Base-by-base conservation (phyloP, 2,888 invertebrate genomes). In the Spilarctia lutea region DNA sequence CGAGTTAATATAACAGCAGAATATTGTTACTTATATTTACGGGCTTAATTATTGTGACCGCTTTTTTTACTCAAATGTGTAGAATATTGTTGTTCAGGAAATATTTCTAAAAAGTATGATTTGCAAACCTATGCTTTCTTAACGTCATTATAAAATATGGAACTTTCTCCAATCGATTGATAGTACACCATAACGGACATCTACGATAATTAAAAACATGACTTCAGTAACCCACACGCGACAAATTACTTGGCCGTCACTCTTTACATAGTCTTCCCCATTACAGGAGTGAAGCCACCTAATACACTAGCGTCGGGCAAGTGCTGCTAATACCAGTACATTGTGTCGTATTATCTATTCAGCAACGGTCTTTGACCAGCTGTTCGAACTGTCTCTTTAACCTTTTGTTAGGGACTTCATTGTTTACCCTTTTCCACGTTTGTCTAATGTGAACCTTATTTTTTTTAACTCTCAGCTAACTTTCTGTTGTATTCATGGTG, bases 361-460 rank as follows among this genome's bases (percentile, higher is more conserved):
- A 56, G 56, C 56, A 69, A 69, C 69, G 69, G 69, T 68, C 16
- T 68, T 35, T 24, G 52, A 4, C 68, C 68, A 68, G 13, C 68
- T 52, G 68, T 48, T 35, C 16, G 16, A 33, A 52, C 68, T 35
- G 35, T 35, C 11, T 7, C 33, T 35, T 56, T 52, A 68, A 56
- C 69, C 27, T 60, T 56, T 60, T 27, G 27, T 60, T 13, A 16
- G 27, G 27, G 3, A 27, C 27, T 16, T 13, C 13, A 60, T 60
- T 60, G n/a, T 13, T 16, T 13, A 1, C n/a, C 56, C 3, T 60
- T 8, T 56, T 11, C 24, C 56, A 52, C 52, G 20, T n/a, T 0
- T 10, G 24, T 52, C 56, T 56, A 13, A 56, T 10, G 11, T 56
- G 13, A 13, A 56, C 11, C 56, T 56, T 10, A 27, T 3, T 0